Evolutionary conservation across 2,113 vertebrate genomes (phyloP), one percentile per base, ranked within the genome.

Genomic region (Prochilodus magdalenae): DNA sequence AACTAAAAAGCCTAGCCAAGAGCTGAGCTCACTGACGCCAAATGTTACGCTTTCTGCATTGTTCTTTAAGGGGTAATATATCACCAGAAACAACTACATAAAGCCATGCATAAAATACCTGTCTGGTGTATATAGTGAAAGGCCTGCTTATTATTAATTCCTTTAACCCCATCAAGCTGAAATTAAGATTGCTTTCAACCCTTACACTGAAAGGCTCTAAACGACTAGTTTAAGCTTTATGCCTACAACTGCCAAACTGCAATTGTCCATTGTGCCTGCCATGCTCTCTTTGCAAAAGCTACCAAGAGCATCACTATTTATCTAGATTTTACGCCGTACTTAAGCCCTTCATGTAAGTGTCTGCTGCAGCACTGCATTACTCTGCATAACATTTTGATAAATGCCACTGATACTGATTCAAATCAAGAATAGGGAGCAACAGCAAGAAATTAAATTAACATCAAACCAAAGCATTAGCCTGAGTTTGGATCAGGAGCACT

Each of bases 401-500:
- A 74, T 20, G 44, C 36, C 12, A 44, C 59, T 15, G 15, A 75
- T 29, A 55, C 30, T 14, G 22, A n/a, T 27, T 47, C 40, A 40
- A 81, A 29, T 55, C 65, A 44, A 53, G 20, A 55, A 73, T 3
- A 62, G 57, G 51, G 47, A 76, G 71, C 40, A 13, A 49, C 10
- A n/a, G 30, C 59, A 59, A 63, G 5, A 63, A 57, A 44, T 26
- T 7, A 3, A 26, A 27, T 59, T 49, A 73, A 51, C 29, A 57
- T 57, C 13, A 75, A 51, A 20, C 12, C 18, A 20, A 62, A 53
- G 47, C 47, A 26, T 11, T 1, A 47, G 16, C 8, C 40, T 26
- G 4, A 30, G 55, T 15, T 3, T 20, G 44, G 30, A 80, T 93
- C 87, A 94, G 27, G 97, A 98, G 91, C 98, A 99, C 90, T 99